These are phyloP conservation scores for Teleopsis dalmanni DNA, from an alignment of 1,140 invertebrate species.

Conservation along the genomic window DNA sequence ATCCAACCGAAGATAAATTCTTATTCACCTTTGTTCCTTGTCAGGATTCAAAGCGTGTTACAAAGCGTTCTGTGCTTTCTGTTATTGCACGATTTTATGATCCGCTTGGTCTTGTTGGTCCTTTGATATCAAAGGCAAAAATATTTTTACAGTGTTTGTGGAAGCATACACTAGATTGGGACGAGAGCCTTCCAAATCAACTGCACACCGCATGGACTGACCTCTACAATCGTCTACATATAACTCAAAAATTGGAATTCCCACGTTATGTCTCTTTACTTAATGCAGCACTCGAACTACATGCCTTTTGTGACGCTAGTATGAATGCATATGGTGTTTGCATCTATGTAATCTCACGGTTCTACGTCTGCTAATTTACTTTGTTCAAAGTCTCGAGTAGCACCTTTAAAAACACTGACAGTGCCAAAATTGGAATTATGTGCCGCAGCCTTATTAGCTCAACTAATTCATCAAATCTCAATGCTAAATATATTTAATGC, in stretches of 20 bases:
- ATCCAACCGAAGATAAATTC: background rate
- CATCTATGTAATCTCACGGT: slow-evolving; percentile 19
- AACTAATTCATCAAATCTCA: background rate
- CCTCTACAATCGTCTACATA: too few species aligned
- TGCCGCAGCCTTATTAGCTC: background rate
- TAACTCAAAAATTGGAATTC: background rate
- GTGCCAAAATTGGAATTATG: background rate
- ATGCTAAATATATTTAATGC: background rate
- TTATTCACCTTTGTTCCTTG: background rate
- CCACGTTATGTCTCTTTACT: background rate
- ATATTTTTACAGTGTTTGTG: slow-evolving; percentile 22
- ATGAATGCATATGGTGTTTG: slow-evolving; percentile 36
- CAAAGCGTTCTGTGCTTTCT: slow-evolving; percentile 21
- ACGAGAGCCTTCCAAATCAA: background rate
- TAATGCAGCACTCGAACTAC: slow-evolving; percentile 9
- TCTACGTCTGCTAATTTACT: slow-evolving; percentile 19
- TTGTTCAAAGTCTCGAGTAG: background rate
- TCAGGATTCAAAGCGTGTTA: slow-evolving; percentile 5
- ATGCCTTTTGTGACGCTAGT: slow-evolving; percentile 42
- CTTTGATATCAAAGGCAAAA: slow-evolving; percentile 22
- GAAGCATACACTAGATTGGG: slow-evolving; percentile 15
- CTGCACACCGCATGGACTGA: background rate
- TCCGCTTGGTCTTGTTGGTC: slow-evolving; percentile 27
- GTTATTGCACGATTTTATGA: slow-evolving; percentile 25
- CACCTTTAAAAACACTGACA: background rate